A percentile compares a stretch with the other conserved stretches of the same genome.
These are phyloP conservation scores for Halcyon badia DNA, from an alignment of 2,797 vertebrate species.

Conservation along the genomic window DNA sequence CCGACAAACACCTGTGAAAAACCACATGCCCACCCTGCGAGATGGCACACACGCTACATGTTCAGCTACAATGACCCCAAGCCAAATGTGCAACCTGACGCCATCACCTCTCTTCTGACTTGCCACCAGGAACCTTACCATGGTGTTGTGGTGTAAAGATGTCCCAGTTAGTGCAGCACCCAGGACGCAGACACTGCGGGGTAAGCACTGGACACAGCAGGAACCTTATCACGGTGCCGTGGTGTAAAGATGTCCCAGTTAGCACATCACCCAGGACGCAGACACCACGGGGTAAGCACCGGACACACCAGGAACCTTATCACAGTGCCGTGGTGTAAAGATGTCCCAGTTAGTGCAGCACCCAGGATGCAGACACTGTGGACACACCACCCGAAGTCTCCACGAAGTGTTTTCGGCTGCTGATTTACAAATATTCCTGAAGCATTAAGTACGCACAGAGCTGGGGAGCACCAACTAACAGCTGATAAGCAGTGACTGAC, in stretches of 20 bases:
- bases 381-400: fast-evolving
- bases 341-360: fast-evolving
- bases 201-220: background rate
- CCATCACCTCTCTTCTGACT: fast-evolving
- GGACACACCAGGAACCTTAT: background rate
- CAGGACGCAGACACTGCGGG: background rate
- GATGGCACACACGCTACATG: fast-evolving
- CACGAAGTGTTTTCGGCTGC: fast-evolving
- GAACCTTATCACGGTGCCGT: fast-evolving
- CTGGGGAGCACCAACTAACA: background rate
- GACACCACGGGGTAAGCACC: background rate
- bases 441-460: fast-evolving
- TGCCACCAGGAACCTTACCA: fast-evolving
- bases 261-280: fast-evolving
- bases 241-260: fast-evolving
- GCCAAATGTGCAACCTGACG: fast-evolving
- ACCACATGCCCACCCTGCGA: fast-evolving
- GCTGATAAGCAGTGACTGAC: background rate
- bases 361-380: background rate
- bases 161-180: fast-evolving
- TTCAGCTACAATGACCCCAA: fast-evolving
- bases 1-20: fast-evolving
- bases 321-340: fast-evolving
- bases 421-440: fast-evolving
- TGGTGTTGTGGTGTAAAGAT: fast-evolving